Conservation (phyloP, 2,113 vertebrate genomes). For the Leucosticte australis region DNA sequence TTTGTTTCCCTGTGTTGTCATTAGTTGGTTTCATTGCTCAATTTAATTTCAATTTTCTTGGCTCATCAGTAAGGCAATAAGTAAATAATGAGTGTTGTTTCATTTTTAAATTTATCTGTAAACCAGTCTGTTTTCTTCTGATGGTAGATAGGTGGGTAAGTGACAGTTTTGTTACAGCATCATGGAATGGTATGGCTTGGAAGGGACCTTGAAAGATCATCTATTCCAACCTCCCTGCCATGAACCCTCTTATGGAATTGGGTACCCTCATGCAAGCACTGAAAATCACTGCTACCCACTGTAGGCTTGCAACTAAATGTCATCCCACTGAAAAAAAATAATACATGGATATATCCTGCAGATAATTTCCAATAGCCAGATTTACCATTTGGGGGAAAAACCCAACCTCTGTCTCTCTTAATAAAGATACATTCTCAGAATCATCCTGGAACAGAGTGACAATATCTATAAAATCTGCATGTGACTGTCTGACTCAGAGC, state of each 20-base stretch:
- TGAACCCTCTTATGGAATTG: neutral
- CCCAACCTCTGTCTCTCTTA: neutral
- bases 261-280: neutral
- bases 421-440: neutral
- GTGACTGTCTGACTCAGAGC: neutral
- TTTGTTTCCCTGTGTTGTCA: neutral
- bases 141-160: neutral
- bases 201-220: neutral
- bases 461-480: neutral
- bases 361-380: neutral
- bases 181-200: neutral
- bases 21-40: neutral
- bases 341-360: neutral
- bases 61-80: neutral
- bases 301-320: neutral
- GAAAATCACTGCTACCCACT: neutral
- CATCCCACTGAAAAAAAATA: neutral
- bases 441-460: neutral
- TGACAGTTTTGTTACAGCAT: neutral
- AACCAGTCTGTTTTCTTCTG: neutral
- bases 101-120: neutral
- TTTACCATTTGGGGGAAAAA: neutral
- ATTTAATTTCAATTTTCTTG: neutral
- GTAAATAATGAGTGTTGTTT: neutral
- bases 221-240: neutral